A percentile compares a stretch with the other conserved stretches of the same genome.
Evolutionary conservation across 2,113 vertebrate species (phyloP).

Genomic region (Brienomyrus brachyistius): DNA sequence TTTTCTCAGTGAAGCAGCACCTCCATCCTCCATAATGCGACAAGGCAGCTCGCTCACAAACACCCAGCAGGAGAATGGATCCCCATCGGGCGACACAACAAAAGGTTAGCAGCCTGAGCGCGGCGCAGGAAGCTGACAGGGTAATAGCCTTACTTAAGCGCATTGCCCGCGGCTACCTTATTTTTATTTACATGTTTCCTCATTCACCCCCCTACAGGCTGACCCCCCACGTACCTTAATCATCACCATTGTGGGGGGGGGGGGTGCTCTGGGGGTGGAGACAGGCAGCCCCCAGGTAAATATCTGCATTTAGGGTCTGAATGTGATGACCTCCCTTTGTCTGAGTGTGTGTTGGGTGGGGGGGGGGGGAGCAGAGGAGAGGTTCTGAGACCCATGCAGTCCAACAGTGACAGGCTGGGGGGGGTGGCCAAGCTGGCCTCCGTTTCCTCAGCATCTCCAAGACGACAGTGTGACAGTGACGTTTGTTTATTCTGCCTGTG

Average conservation of each 20-base stretch:
- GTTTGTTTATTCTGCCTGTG: background rate
- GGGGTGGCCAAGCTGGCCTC: background rate
- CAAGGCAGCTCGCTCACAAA: constrained; percentile 34
- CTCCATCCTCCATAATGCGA: constrained; percentile 15
- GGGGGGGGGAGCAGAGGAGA: background rate
- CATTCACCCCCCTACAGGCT: background rate
- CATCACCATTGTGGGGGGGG: constrained; percentile 21
- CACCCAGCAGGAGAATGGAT: constrained; percentile 55
- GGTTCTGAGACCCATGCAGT: background rate
- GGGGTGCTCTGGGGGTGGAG: background rate
- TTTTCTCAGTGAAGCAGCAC: background rate
- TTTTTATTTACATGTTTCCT: constrained; percentile 52
- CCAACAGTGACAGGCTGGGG: background rate
- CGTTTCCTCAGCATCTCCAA: background rate
- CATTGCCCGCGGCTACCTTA: constrained; percentile 50
- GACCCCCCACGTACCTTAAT: constrained; percentile 20
- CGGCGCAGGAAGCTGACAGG: constrained; percentile 54
- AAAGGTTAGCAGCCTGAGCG: constrained; percentile 50
- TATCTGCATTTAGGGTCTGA: background rate
- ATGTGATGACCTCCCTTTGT: background rate
- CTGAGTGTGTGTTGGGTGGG: background rate
- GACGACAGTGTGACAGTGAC: background rate
- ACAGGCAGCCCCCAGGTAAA: background rate
- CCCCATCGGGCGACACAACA: constrained; percentile 52
- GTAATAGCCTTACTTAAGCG: constrained; percentile 65